Conservation (phyloP, 2,888 invertebrate genomes). For the Creontiades dilutus region DNA sequence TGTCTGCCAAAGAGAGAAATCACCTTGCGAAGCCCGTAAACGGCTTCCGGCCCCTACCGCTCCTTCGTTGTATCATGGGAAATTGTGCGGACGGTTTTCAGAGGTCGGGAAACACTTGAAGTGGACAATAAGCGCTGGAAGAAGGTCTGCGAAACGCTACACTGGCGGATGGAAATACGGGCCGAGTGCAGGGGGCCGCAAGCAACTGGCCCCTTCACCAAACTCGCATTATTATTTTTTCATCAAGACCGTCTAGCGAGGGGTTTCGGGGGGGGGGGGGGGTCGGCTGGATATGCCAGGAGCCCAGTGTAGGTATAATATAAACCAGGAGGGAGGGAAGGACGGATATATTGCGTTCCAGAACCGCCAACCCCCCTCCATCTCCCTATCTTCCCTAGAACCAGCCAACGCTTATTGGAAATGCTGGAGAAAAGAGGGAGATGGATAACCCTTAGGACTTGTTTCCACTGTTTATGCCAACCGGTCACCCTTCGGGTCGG, state of each 20-base stretch:
- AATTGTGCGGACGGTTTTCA: conserved; percentile 8
- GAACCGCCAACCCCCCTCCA: not conserved
- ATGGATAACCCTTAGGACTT: conserved; percentile 73
- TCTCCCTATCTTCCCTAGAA: not conserved
- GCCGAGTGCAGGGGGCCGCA: conserved; percentile 40
- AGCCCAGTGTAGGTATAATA: conserved; percentile 73
- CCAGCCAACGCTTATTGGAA: conserved; percentile 73
- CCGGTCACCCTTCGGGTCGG: conserved; percentile 70
- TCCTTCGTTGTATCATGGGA: not conserved
- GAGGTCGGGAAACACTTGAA: conserved; percentile 66
- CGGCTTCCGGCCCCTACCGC: not conserved
- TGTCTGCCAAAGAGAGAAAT: not conserved
- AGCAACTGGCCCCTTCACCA: conserved; percentile 73
- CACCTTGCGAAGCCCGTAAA: not conserved
- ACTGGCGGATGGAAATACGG: conserved; percentile 69
- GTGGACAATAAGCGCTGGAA: conserved; percentile 57
- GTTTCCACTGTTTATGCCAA: conserved; percentile 73
- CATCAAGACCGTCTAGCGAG: conserved; percentile 72
- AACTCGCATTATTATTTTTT: conserved; percentile 75
- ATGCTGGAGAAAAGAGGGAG: conserved; percentile 73
- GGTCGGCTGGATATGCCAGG: conserved; percentile 67
- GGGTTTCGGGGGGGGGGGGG: conserved; percentile 52
- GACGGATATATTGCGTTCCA: conserved; percentile 74
- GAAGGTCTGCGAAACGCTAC: conserved; percentile 33
- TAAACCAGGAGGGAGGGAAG: conserved; percentile 71